Evolutionary conservation across 2,888 invertebrate species (phyloP).

Genomic region (Cremastinae sp.): DNA sequence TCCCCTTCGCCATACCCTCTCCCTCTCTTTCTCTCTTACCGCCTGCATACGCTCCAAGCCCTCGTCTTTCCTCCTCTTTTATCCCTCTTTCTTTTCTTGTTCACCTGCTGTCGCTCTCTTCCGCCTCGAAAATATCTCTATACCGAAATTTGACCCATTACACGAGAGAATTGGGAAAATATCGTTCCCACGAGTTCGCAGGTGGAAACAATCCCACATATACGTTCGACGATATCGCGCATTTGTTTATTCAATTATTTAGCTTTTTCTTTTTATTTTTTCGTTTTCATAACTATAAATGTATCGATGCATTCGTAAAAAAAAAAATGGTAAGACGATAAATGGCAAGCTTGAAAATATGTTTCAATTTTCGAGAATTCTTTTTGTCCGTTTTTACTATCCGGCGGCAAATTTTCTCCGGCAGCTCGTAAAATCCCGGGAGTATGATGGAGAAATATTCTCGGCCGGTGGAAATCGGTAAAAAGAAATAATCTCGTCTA

Average conservation of each 20-base stretch:
- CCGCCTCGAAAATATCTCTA: conserved; percentile 35
- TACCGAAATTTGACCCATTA: conserved; percentile 29
- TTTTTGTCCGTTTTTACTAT: not conserved
- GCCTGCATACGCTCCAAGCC: not conserved
- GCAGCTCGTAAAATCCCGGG: conserved; percentile 28
- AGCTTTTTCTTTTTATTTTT: not conserved
- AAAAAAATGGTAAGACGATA: too few relatives aligned
- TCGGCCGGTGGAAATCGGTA: not conserved
- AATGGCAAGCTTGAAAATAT: conserved; percentile 2
- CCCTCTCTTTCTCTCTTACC: conserved; percentile 9
- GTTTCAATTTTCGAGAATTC: conserved; percentile 5
- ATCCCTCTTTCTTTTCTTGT: conserved; percentile 32
- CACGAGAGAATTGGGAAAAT: conserved; percentile 16
- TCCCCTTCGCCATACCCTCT: conserved; percentile 15
- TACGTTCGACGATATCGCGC: not conserved
- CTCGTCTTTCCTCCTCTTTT: conserved; percentile 15
- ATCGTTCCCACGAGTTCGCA: conserved; percentile 36
- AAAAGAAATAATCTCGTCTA: not conserved
- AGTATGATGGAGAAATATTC: conserved; percentile 40
- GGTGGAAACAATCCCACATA: conserved; percentile 30
- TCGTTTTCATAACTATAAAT: not conserved
- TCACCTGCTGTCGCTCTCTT: conserved; percentile 45
- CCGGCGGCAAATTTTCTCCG: conserved; percentile 21
- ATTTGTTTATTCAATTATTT: not conserved
- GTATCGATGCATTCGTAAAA: too few relatives aligned